Percentiles rank a stretch among this genome's conserved stretches.
Conservation (phyloP, 2,888 invertebrate species). For the Limnephilus auricula region DNA sequence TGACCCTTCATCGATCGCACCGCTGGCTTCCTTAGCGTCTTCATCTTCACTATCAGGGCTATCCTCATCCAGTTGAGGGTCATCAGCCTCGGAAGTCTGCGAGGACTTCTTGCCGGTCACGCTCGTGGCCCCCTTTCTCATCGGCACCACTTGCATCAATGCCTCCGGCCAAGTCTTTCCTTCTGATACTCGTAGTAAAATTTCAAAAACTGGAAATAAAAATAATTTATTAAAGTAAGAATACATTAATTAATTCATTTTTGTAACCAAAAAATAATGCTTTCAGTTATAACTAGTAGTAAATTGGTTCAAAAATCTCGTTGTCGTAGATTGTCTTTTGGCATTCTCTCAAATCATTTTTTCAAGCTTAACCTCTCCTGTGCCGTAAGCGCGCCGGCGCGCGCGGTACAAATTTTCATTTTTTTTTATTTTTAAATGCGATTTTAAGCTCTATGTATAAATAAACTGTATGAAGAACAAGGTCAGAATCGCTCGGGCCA, state of each 20-base stretch:
- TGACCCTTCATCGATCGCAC: background rate
- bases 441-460: too few relatives aligned
- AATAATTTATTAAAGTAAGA: background rate
- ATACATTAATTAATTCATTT: background rate
- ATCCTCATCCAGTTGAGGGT: background rate
- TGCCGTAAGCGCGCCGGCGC: too few relatives aligned
- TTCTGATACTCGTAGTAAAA: conserved; percentile 86
- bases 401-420: too few relatives aligned
- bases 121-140: conserved; percentile 86
- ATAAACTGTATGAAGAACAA: too few relatives aligned
- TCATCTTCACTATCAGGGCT: background rate
- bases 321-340: too few relatives aligned
- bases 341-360: too few relatives aligned
- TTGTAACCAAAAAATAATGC: too few relatives aligned
- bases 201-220: conserved; percentile 85
- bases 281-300: too few relatives aligned
- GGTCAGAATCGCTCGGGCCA: too few relatives aligned
- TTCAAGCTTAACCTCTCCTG: too few relatives aligned
- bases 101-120: conserved; percentile 67
- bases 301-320: too few relatives aligned
- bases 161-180: conserved; percentile 89
- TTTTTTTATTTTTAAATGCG: too few relatives aligned
- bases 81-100: background rate
- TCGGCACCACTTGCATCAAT: conserved; percentile 86
- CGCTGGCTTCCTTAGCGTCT: background rate